Evolutionary conservation across 2,797 vertebrate species (phyloP).

Genomic region (Meda fulgida): DNA sequence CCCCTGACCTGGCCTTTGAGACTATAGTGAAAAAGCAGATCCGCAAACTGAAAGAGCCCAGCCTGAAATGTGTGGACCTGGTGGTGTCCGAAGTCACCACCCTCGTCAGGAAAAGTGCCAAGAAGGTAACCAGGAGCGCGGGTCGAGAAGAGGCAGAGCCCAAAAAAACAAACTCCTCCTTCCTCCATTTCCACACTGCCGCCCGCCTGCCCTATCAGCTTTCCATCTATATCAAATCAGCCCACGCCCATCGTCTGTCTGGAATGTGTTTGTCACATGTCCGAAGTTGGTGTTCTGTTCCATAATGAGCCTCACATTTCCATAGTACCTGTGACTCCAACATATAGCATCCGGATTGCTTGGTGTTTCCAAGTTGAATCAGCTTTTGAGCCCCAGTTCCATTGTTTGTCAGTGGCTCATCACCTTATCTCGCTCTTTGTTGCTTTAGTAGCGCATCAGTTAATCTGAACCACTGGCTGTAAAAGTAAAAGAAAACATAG

Average conservation of each 20-base stretch:
- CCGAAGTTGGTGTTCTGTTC: neutral
- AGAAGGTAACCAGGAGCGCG: constrained; percentile 82
- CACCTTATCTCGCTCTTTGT: constrained; percentile 12
- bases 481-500: neutral
- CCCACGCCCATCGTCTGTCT: constrained; percentile 46
- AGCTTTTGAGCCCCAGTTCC: neutral
- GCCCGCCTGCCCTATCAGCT: constrained; percentile 52
- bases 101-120: constrained; percentile 88
- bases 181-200: constrained; percentile 39
- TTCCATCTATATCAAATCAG: constrained; percentile 58
- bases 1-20: constrained; percentile 92
- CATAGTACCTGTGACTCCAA: constrained; percentile 27
- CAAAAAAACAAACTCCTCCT: neutral
- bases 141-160: constrained; percentile 45
- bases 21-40: constrained; percentile 95
- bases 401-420: neutral
- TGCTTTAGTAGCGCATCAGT: constrained; percentile 23
- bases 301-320: neutral
- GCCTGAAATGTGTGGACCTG: constrained; percentile 92
- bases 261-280: constrained; percentile 38
- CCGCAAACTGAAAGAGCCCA: constrained; percentile 91
- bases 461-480: neutral
- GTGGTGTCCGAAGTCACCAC: constrained; percentile 89
- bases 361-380: too few relatives aligned
- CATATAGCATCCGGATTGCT: too few relatives aligned